A percentile compares a stretch with the other conserved stretches of the same genome.
Evolutionary conservation across 2,113 vertebrate species (phyloP).

Genomic region (Galbula dea): DNA sequence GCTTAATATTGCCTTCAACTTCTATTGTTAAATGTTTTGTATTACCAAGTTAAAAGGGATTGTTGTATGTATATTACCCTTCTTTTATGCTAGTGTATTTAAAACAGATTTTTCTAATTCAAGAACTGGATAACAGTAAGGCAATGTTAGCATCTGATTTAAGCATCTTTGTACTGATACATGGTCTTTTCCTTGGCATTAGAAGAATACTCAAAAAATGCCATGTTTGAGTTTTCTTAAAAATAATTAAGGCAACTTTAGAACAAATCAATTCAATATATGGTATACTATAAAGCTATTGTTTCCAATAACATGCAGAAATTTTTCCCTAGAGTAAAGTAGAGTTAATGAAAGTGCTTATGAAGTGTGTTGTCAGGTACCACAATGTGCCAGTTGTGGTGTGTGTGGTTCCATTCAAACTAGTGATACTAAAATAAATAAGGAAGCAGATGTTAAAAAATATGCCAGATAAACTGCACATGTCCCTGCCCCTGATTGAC

Average conservation of each 20-base stretch:
- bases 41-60: neutral
- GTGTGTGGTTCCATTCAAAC: neutral
- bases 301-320: neutral
- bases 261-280: neutral
- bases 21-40: neutral
- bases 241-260: neutral
- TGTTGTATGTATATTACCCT: neutral
- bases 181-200: neutral
- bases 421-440: neutral
- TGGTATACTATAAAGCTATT: neutral
- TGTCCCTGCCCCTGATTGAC: neutral
- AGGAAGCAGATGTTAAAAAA: neutral
- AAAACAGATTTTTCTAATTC: neutral
- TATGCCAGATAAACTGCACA: neutral
- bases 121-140: neutral
- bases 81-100: neutral
- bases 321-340: neutral
- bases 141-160: neutral
- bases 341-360: neutral
- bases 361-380: neutral
- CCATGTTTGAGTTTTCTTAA: neutral
- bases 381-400: neutral
- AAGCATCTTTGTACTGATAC: neutral
- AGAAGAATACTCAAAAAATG: neutral
- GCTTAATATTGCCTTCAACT: neutral